These are phyloP conservation scores for Astatotilapia flaviijosephi DNA, from an alignment of 2,113 vertebrate species.

Conservation along the genomic window DNA sequence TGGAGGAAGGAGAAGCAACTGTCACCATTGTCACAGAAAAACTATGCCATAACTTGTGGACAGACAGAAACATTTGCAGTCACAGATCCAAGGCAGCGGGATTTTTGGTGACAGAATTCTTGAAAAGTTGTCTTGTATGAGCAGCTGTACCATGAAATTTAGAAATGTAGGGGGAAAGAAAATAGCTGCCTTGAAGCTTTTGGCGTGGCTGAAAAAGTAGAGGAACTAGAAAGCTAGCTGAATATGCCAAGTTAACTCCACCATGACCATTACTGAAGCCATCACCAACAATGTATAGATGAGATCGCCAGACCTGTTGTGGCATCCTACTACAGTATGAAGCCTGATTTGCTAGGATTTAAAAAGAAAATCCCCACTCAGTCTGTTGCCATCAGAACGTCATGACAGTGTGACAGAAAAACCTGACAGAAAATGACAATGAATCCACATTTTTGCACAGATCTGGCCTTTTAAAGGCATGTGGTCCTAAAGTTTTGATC, in stretches of 20 bases:
- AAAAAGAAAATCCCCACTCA: not conserved
- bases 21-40: not conserved
- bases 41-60: not conserved
- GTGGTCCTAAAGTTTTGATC: not conserved
- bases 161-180: not conserved
- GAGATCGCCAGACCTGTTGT: not conserved
- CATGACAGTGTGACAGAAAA: not conserved
- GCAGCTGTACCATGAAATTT: not conserved
- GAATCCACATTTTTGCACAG: not conserved
- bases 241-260: not conserved
- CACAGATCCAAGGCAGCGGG: not conserved
- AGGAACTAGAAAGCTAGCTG: not conserved
- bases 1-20: not conserved
- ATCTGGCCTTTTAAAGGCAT: not conserved
- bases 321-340: not conserved
- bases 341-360: not conserved
- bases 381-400: not conserved
- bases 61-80: not conserved
- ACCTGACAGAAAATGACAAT: not conserved
- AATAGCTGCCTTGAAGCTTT: not conserved
- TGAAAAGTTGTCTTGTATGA: not conserved
- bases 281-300: not conserved
- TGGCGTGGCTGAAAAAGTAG: not conserved
- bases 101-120: not conserved
- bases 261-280: not conserved